Base-by-base conservation (phyloP, 2,888 invertebrate genomes). In the Rhagonycha fulva region DNA sequence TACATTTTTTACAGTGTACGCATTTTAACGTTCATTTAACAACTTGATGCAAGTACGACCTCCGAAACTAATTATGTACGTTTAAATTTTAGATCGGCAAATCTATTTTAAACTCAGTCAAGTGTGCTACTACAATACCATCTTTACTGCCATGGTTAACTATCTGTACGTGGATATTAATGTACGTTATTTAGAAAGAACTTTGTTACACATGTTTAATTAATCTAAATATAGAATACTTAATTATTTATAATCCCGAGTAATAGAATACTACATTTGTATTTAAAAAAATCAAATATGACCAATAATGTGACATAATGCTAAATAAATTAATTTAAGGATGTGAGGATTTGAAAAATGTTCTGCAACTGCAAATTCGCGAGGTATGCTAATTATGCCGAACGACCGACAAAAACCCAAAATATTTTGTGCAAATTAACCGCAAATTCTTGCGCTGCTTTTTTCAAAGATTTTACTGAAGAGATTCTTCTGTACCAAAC, bases 31-130 rank as follows among this genome's bases (percentile, higher is more conserved):
- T 24, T 66, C 63, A 24, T 66, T 66, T 66, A 66, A 66, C 63
- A 26, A 66, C 63, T 66, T 66, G 63, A 66, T 66, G 63, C 63
- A 66, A 66, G 63, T 66, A 24, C 26, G 63, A 66, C 63, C 63
- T 66, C 63, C 63, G 63, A 66, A 66, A 66, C 63, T 66, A 66
- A 66, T 66, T 66, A 66, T n/a, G 63, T 66, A 66, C 63, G 63
- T 66, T 66, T 66, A 66, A 66, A 66, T 66, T 66, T 66, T 66
- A 66, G 63, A 23, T 66, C 63, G 63, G 63, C 63, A 66, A 66
- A 66, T 66, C 63, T 66, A 66, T 66, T 66, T 66, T 66, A 66
- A 66, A 66, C 63, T 66, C 63, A 66, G 63, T 66, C 63, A 66
- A 66, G 63, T 66, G 63, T 66, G 63, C 23, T 66, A 66, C 26